Evolutionary conservation across 2,888 invertebrate genomes (phyloP).

Genomic region (Nasonovia ribisnigri): DNA sequence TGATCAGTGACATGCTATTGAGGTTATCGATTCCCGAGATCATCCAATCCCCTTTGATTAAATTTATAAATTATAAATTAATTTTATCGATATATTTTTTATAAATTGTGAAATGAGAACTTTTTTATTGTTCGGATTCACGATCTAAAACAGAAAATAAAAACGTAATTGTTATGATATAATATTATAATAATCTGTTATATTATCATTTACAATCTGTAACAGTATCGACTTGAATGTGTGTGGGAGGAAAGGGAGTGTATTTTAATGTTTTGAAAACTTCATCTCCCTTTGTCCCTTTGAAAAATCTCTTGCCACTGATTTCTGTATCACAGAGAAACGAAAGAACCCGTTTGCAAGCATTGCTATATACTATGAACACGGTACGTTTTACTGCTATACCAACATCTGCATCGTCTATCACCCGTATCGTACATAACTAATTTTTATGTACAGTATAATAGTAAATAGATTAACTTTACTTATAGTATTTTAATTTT

Average conservation of each 20-base stretch:
- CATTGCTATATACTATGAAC: background rate
- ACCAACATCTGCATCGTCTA: background rate
- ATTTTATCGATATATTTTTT: background rate
- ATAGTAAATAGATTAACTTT: no score
- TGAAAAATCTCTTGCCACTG: background rate
- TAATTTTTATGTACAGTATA: background rate
- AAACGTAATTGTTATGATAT: no score
- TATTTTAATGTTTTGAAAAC: background rate
- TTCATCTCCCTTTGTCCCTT: background rate
- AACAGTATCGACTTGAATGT: no score
- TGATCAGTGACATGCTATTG: background rate
- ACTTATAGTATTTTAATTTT: background rate
- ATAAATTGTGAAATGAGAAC: background rate
- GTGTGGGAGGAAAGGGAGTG: no score
- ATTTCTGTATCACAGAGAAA: background rate
- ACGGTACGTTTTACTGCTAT: background rate
- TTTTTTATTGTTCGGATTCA: no score
- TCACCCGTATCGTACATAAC: background rate
- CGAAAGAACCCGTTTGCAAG: background rate
- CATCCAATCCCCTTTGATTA: background rate
- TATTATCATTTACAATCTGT: no score
- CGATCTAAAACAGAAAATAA: no score
- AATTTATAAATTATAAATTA: background rate
- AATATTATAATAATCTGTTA: no score
- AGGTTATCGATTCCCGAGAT: background rate